These are phyloP conservation scores for Oasisia sp. DNA, from an alignment of 2,888 invertebrate genomes.

Conservation along the genomic window DNA sequence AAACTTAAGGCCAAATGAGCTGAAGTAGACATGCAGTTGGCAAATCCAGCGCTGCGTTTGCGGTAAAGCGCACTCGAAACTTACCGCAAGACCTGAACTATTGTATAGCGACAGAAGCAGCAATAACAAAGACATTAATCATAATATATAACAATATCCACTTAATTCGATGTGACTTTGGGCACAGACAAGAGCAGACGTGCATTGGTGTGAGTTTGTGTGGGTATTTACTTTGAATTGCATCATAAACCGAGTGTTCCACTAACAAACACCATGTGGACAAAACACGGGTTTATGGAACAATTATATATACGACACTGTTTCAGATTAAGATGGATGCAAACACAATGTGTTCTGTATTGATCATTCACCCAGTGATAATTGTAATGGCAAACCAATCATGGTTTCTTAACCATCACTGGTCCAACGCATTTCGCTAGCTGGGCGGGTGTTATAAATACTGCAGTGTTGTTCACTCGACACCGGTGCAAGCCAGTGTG, in stretches of 20 bases:
- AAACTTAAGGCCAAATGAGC: neutral
- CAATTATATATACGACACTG: no score
- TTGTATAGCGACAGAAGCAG: neutral
- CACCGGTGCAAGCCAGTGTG: neutral
- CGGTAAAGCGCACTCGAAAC: neutral
- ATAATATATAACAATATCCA: neutral
- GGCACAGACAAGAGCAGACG: neutral
- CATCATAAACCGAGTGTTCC: neutral
- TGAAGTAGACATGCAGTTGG: neutral
- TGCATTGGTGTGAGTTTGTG: neutral
- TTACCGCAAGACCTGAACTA: neutral
- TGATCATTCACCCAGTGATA: no score
- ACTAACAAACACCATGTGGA: no score
- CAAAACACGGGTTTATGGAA: no score
- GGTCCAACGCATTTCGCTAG: no score
- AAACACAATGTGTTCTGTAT: no score
- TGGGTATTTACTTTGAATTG: neutral
- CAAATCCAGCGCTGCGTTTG: neutral
- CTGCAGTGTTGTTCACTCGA: neutral
- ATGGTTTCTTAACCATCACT: no score
- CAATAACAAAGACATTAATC: neutral
- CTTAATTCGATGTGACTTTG: neutral
- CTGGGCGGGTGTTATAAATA: no score
- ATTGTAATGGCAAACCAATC: no score
- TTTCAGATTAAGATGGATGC: no score